These are phyloP conservation scores for Laodelphax striatellus DNA, from an alignment of 1,140 invertebrate genomes.

Conservation along the genomic window DNA sequence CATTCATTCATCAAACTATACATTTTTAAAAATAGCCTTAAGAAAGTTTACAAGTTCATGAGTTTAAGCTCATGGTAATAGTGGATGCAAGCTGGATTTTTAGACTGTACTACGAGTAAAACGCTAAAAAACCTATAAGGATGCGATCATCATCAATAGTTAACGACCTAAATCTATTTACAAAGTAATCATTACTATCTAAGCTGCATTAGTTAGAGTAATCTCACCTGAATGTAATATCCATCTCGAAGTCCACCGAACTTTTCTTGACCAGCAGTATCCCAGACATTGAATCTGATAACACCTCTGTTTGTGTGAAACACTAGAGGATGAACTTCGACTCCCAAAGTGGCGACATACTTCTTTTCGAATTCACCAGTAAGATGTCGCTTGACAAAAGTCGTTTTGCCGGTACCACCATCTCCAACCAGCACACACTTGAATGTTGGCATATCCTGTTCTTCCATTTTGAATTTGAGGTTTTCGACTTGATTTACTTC, in stretches of 20 bases:
- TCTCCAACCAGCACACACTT: constrained; percentile 98
- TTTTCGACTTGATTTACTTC: background rate
- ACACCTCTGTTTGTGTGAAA: constrained; percentile 97
- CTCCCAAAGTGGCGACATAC: constrained; percentile 97
- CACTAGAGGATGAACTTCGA: constrained; percentile 96
- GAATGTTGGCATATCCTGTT: constrained; percentile 68
- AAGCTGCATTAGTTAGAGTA: no score
- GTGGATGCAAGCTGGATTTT: no score
- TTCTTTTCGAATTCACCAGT: constrained; percentile 99
- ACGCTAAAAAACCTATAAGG: no score
- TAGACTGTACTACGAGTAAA: no score
- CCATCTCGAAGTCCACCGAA: constrained; percentile 98
- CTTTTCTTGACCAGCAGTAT: constrained; percentile 98
- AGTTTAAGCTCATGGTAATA: no score
- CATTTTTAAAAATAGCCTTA: no score
- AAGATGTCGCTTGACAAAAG: constrained; percentile 97
- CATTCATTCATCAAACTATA: no score
- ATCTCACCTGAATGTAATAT: constrained; percentile 88
- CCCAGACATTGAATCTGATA: constrained; percentile 99
- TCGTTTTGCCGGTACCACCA: constrained; percentile 99
- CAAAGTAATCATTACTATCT: no score
- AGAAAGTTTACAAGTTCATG: no score
- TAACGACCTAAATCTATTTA: no score
- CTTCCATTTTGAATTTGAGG: constrained; percentile 37
- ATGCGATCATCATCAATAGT: no score